Percentiles rank a stretch among this genome's conserved stretches.
These are phyloP conservation scores for Mimachlamys varia DNA, from an alignment of 2,888 invertebrate species.

Conservation along the genomic window DNA sequence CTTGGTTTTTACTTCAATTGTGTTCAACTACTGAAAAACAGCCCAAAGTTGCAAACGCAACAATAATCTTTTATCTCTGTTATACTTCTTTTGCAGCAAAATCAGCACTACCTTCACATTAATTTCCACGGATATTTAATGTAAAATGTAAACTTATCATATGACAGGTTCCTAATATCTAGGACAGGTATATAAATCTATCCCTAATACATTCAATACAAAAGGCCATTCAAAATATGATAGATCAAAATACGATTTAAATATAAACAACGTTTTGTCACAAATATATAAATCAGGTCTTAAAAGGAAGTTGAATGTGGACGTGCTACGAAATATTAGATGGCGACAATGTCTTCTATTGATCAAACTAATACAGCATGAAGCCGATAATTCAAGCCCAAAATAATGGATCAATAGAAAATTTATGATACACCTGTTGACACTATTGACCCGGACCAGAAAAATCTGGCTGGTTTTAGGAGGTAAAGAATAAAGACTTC, in stretches of 20 bases:
- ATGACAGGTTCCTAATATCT: neutral
- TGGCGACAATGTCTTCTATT: neutral
- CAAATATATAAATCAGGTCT: slow-evolving; percentile 4
- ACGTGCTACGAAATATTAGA: neutral
- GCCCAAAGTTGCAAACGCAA: too few relatives aligned
- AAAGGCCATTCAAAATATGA: slow-evolving; percentile 24
- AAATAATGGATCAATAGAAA: neutral
- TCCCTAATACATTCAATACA: neutral
- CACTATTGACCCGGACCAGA: neutral
- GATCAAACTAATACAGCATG: neutral
- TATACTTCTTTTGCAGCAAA: too few relatives aligned
- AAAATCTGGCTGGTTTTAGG: neutral
- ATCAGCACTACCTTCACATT: neutral
- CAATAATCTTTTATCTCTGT: too few relatives aligned
- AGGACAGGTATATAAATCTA: neutral
- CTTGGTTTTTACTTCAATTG: too few relatives aligned
- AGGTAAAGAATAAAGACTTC: neutral
- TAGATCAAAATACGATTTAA: neutral
- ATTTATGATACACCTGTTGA: neutral
- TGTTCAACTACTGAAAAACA: too few relatives aligned
- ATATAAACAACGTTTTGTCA: neutral
- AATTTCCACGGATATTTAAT: neutral
- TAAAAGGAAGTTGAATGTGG: slow-evolving; percentile 8
- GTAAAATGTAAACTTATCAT: neutral
- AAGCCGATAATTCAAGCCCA: slow-evolving; percentile 17